Evolutionary conservation across 2,797 vertebrate species (phyloP).

Genomic region (Onychomys torridus): DNA sequence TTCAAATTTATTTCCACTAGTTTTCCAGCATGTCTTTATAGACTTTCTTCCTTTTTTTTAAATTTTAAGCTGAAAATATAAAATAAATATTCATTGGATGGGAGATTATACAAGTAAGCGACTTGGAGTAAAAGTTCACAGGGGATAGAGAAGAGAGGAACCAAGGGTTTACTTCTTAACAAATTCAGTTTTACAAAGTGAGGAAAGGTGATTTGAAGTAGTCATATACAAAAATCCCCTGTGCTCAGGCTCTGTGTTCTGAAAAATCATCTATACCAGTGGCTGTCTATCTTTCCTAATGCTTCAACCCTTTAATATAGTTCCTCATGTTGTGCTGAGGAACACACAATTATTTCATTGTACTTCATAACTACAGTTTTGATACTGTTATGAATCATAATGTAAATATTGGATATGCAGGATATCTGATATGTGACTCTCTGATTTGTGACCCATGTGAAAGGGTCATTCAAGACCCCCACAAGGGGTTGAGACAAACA

Average conservation of each 20-base stretch:
- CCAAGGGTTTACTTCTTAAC: background rate
- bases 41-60: background rate
- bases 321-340: background rate
- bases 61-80: slow-evolving; percentile 37
- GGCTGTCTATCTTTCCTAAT: background rate
- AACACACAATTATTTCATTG: background rate
- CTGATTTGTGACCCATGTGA: background rate
- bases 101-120: slow-evolving; percentile 33
- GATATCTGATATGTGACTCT: background rate
- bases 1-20: slow-evolving; percentile 42
- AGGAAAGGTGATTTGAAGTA: background rate
- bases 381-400: background rate
- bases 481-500: background rate
- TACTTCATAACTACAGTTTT: background rate
- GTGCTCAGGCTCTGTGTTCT: background rate
- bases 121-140: slow-evolving; percentile 1
- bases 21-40: background rate
- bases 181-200: slow-evolving; percentile 23
- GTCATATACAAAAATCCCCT: background rate
- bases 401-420: background rate
- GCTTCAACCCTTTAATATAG: background rate
- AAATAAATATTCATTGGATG: background rate
- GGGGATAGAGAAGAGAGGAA: background rate
- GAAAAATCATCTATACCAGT: background rate
- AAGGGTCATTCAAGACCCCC: background rate